phyloP scores from a whole-genome alignment of 1,140 invertebrate genomes.

The Platorchestia sp. region DNA sequence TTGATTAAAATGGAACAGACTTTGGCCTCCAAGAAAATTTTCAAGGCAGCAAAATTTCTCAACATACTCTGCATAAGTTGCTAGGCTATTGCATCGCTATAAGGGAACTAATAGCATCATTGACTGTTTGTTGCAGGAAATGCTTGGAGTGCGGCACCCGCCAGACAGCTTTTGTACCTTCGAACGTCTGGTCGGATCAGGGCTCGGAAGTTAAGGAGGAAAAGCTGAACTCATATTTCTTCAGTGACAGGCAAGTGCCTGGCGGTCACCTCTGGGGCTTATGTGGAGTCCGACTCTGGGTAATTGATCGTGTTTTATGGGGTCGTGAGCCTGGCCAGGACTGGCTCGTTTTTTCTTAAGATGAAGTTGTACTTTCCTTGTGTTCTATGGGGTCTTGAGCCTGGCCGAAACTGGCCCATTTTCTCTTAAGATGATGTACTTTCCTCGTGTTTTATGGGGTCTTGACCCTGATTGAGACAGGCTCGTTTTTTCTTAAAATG shows the following conservation, averaged over 20 bases:
- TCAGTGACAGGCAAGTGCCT: slow-evolving; percentile 5
- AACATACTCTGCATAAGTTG: too few species aligned
- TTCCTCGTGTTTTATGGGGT: neutral
- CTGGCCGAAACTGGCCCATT: too few species aligned
- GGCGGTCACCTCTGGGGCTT: neutral
- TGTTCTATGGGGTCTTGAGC: neutral
- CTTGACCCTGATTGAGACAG: neutral
- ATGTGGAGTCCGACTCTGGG: neutral
- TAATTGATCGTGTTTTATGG: neutral
- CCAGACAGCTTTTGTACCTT: neutral
- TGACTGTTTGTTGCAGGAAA: neutral
- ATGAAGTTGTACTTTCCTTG: too few species aligned
- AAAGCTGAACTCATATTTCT: neutral
- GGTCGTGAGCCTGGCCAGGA: neutral
- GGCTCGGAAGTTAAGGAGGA: neutral
- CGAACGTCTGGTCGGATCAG: neutral
- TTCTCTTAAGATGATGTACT: too few species aligned
- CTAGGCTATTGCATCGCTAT: too few species aligned
- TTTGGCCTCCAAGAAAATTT: too few species aligned
- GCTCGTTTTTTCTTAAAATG: too few species aligned
- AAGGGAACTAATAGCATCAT: too few species aligned
- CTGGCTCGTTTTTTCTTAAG: too few species aligned
- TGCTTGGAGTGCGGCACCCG: neutral
- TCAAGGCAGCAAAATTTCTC: too few species aligned
- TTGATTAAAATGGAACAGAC: too few species aligned